Base-by-base conservation (phyloP, 2,113 vertebrate genomes). In the Oophaga pumilio region DNA sequence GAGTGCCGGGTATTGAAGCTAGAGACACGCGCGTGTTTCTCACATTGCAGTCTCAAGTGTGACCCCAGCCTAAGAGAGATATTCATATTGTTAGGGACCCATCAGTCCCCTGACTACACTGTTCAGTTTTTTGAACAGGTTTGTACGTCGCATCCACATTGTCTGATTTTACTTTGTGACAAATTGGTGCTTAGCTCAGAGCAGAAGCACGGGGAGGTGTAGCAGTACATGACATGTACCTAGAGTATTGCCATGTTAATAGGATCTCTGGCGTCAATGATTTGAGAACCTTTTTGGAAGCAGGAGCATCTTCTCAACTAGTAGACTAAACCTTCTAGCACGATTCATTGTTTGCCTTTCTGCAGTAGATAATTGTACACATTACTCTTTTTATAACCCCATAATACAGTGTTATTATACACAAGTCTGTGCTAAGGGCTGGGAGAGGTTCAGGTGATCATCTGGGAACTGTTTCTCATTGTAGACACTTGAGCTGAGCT, bases 391-490 rank as follows among this genome's bases (percentile, higher is more conserved):
- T 82, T 64, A 82, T 49, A 64, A 64, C 59, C 78, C 26, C 78
- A 33, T 33, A 43, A 14, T 59, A 59, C 33, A 1, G 5, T n/a
- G 59, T 82, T 33, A 82, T 57, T 53, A 56, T 43, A 64, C 57
- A 49, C 33, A 43, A 64, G 56, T n/a, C 59, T 82, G 57, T 14
- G 17, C 59, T 24, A 9, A 64, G 59, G 33, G 59, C 33, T 50
- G n/a, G 13, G 14, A 69, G 82, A 76, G 73, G 57, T 59, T 59
- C 74, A 74, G 15, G 22, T 14, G 53, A 50, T 86, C 59, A 78
- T 52, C 84, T 86, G 85, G 18, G 66, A 85, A 77, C 60, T 85
- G 24, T 76, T 76, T 57, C 24, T 62, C 28, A 59, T 74, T 18
- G 66, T 59, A 64, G 22, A 66, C 1, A 66, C 49, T 43, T 50